Evolutionary conservation across 2,797 vertebrate species (phyloP).

Genomic region (Xiphophorus birchmanni): DNA sequence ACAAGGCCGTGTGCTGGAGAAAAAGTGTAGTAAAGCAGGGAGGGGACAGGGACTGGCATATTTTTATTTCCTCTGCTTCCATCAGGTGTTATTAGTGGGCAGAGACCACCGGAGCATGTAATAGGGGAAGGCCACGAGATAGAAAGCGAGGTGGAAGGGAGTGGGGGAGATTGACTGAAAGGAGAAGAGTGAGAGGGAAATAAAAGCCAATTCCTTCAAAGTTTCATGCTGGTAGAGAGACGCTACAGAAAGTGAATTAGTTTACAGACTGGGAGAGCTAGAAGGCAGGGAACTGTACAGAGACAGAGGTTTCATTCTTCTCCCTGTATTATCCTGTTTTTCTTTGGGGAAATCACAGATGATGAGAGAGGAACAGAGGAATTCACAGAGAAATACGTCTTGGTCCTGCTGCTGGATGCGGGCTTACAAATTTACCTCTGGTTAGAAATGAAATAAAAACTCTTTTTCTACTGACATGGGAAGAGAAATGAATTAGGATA

Average conservation of each 20-base stretch:
- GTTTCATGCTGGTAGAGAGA: slow-evolving; percentile 17
- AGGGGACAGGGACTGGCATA: slow-evolving; percentile 19
- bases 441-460: not conserved
- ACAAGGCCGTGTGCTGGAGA: slow-evolving; percentile 35
- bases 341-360: slow-evolving; percentile 26
- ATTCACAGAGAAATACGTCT: not conserved
- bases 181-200: slow-evolving; percentile 1
- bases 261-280: slow-evolving; percentile 6
- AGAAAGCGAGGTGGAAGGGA: slow-evolving; percentile 13
- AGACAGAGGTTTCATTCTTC: slow-evolving; percentile 33
- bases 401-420: slow-evolving; percentile 32
- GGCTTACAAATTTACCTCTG: slow-evolving; percentile 22
- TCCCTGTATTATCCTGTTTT: slow-evolving; percentile 22
- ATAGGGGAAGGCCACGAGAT: slow-evolving; percentile 43
- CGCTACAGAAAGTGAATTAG: slow-evolving; percentile 31
- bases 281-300: slow-evolving; percentile 9
- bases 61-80: slow-evolving; percentile 50
- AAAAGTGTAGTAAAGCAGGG: slow-evolving; percentile 27
- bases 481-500: slow-evolving; percentile 31
- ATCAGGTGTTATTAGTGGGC: slow-evolving; percentile 49
- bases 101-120: slow-evolving; percentile 70
- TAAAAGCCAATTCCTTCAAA: slow-evolving; percentile 25
- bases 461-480: not conserved
- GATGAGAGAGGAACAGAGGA: slow-evolving; percentile 6
- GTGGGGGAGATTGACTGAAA: slow-evolving; percentile 27